phyloP scores from a whole-genome alignment of 1,140 invertebrate genomes.

The Cardiocondyla obscurior region DNA sequence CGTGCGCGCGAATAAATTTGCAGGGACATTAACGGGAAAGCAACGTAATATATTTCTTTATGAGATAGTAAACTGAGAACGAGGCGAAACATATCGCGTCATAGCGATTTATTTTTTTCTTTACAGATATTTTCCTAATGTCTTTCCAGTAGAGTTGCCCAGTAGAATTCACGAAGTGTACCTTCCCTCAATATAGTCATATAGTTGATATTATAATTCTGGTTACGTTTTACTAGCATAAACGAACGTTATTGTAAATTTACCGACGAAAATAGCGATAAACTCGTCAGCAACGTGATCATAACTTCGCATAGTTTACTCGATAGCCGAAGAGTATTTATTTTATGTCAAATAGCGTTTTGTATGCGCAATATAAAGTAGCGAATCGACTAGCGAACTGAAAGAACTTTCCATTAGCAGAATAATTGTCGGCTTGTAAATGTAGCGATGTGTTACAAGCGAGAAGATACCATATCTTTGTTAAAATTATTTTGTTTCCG shows the following conservation, averaged over 20 bases:
- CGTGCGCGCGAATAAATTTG: not conserved
- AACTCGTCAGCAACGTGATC: not conserved
- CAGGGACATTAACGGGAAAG: conserved; percentile 27
- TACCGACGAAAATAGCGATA: not conserved
- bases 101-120: conserved; percentile 48
- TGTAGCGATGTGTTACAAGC: conserved; percentile 44
- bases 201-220: conserved; percentile 36
- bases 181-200: conserved; percentile 51
- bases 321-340: conserved; percentile 24
- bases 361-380: not conserved
- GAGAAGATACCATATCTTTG: conserved; percentile 64
- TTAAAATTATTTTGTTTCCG: conserved; percentile 63
- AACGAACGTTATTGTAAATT: conserved; percentile 35
- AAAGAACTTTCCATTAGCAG: not conserved
- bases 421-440: conserved; percentile 31
- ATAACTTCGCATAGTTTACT: not conserved
- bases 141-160: conserved; percentile 50
- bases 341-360: conserved; percentile 32
- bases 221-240: conserved; percentile 15
- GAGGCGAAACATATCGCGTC: conserved; percentile 37
- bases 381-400: conserved; percentile 24
- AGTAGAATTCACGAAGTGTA: conserved; percentile 59
- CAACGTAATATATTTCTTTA: conserved; percentile 53
- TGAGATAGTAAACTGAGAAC: not conserved
- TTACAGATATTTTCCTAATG: conserved; percentile 66